Conservation (phyloP, 2,797 vertebrate species). For the Chloroceryle amazona region DNA sequence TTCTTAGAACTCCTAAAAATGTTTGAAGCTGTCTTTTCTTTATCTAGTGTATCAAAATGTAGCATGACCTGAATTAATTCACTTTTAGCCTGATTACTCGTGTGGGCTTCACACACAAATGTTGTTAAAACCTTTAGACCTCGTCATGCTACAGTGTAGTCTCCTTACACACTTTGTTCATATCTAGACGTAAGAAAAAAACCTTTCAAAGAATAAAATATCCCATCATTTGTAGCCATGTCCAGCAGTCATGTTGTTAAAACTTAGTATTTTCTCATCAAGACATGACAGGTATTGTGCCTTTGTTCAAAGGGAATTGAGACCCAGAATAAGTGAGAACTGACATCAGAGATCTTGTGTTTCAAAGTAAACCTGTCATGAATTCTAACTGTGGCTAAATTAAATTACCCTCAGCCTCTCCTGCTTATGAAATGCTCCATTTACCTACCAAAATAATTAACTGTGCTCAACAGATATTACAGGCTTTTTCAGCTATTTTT, state of each 20-base stretch:
- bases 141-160: not conserved
- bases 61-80: not conserved
- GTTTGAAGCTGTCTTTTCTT: not conserved
- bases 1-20: not conserved
- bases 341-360: not conserved
- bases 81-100: not conserved
- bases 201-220: slow-evolving; percentile 37
- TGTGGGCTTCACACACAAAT: not conserved
- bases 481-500: slow-evolving; percentile 52
- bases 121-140: not conserved
- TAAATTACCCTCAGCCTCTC: slow-evolving; percentile 7
- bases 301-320: slow-evolving; percentile 40
- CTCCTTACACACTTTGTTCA: not conserved
- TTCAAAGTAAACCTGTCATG: slow-evolving; percentile 49
- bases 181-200: slow-evolving; percentile 22
- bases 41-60: not conserved
- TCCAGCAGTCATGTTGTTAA: slow-evolving; percentile 21
- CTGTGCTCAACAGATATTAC: slow-evolving; percentile 6
- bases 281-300: not conserved
- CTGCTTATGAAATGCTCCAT: not conserved
- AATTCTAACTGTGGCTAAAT: slow-evolving; percentile 55
- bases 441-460: slow-evolving; percentile 38
- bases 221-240: slow-evolving; percentile 2
- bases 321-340: slow-evolving; percentile 18
- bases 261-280: slow-evolving; percentile 40